A percentile compares a stretch with the other conserved stretches of the same genome.
Conservation (phyloP, 2,888 invertebrate species). For the Cheilosia scutellata region DNA sequence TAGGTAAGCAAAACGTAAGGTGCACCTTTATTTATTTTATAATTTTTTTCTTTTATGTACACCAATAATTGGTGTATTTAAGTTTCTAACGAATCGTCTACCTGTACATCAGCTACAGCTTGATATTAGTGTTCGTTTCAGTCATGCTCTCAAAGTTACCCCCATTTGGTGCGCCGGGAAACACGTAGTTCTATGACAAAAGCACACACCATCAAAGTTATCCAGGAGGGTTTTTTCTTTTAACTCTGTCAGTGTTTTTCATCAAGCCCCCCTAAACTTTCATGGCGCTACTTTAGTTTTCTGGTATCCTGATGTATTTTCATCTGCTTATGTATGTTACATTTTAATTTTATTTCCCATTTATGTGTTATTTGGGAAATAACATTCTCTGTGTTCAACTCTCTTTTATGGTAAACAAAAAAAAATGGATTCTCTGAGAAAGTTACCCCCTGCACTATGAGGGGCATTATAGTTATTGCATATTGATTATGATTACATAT, state of each 20-base stretch:
- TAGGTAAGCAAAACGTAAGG: too few relatives aligned
- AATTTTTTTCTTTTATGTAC: too few relatives aligned
- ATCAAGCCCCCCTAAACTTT: neutral
- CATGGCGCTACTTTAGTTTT: constrained; percentile 1
- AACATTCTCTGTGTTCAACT: constrained; percentile 12
- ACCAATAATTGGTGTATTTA: too few relatives aligned
- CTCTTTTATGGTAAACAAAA: neutral
- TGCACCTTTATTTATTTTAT: too few relatives aligned
- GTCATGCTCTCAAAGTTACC: too few relatives aligned
- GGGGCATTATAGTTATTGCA: neutral
- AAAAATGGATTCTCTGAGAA: neutral
- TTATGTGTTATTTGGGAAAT: constrained; percentile 42
- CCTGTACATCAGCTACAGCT: too few relatives aligned
- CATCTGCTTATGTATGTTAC: constrained; percentile 63
- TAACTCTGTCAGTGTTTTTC: neutral
- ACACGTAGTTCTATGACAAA: too few relatives aligned
- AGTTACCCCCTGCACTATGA: neutral
- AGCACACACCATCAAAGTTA: too few relatives aligned
- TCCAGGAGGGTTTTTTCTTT: neutral
- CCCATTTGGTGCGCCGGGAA: too few relatives aligned
- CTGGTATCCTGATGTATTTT: constrained; percentile 46
- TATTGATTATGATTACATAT: neutral
- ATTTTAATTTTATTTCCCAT: constrained; percentile 42
- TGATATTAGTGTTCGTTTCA: too few relatives aligned
- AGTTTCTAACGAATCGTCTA: too few relatives aligned